These are phyloP conservation scores for Protonibea diacanthus DNA, from an alignment of 2,797 vertebrate species.

Conservation along the genomic window DNA sequence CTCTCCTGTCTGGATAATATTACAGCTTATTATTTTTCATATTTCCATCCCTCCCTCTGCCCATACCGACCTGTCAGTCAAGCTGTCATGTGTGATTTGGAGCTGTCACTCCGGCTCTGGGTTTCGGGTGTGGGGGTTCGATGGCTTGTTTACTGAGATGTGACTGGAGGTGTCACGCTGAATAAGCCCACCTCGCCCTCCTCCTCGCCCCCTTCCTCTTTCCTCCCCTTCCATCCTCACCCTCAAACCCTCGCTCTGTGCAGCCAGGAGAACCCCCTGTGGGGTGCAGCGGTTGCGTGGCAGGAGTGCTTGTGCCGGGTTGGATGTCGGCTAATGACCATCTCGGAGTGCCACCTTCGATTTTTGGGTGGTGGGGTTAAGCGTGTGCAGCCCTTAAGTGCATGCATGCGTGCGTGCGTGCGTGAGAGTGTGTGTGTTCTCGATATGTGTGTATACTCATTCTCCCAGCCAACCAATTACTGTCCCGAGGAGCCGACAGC, in stretches of 20 bases:
- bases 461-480: conserved; percentile 84
- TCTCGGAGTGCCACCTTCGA: conserved; percentile 57
- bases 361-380: conserved; percentile 53
- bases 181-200: conserved; percentile 54
- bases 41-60: conserved; percentile 74
- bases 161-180: conserved; percentile 74
- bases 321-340: conserved; percentile 68
- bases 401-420: background rate
- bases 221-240: conserved; percentile 1
- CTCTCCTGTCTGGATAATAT: conserved; percentile 72
- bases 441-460: conserved; percentile 45
- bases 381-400: conserved; percentile 12
- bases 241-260: conserved; percentile 28
- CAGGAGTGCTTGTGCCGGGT: conserved; percentile 58
- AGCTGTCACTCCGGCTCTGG: conserved; percentile 69
- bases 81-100: conserved; percentile 82
- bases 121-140: conserved; percentile 46
- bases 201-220: background rate
- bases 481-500: conserved; percentile 82
- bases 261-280: conserved; percentile 24
- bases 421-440: conserved; percentile 5
- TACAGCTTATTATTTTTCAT: conserved; percentile 84
- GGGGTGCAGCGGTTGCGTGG: conserved; percentile 36
- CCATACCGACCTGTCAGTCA: conserved; percentile 72
- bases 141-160: conserved; percentile 77